phyloP scores from a whole-genome alignment of 2,113 vertebrate genomes.

The Rana temporaria region DNA sequence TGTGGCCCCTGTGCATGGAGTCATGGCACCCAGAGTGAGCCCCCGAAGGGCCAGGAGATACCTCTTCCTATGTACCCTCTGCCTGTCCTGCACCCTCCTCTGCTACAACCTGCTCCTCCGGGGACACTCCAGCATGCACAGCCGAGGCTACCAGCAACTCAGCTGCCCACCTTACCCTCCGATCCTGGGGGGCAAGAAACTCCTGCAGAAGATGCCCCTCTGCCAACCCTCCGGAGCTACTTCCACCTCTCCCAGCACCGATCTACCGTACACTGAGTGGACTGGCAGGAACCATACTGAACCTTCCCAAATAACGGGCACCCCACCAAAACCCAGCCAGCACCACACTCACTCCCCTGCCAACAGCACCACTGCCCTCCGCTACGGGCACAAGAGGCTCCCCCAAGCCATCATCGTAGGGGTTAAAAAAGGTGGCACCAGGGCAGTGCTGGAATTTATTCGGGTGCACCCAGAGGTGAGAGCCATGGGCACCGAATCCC shows the following conservation, averaged over 20 bases:
- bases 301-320: neutral
- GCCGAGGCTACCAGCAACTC: constrained; percentile 70
- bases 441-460: constrained; percentile 95
- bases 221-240: constrained; percentile 64
- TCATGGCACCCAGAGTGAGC: constrained; percentile 88
- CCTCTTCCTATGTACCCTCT: constrained; percentile 83
- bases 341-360: constrained; percentile 34
- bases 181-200: constrained; percentile 76
- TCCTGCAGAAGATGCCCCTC: constrained; percentile 76
- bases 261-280: neutral
- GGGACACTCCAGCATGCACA: constrained; percentile 76
- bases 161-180: constrained; percentile 71
- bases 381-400: constrained; percentile 82
- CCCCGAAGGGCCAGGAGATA: constrained; percentile 80
- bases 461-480: constrained; percentile 94
- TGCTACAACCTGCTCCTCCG: constrained; percentile 86
- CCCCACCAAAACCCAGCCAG: constrained; percentile 32
- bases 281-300: constrained; percentile 18
- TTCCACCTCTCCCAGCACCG: constrained; percentile 30
- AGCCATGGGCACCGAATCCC: constrained; percentile 91
- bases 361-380: constrained; percentile 67
- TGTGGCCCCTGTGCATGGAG: constrained; percentile 78
- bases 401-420: constrained; percentile 91
- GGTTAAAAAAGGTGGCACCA: constrained; percentile 94
- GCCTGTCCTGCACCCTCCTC: constrained; percentile 85